These are phyloP conservation scores for Paramormyrops hopkinsi DNA, from an alignment of 2,797 vertebrate species.

Conservation along the genomic window DNA sequence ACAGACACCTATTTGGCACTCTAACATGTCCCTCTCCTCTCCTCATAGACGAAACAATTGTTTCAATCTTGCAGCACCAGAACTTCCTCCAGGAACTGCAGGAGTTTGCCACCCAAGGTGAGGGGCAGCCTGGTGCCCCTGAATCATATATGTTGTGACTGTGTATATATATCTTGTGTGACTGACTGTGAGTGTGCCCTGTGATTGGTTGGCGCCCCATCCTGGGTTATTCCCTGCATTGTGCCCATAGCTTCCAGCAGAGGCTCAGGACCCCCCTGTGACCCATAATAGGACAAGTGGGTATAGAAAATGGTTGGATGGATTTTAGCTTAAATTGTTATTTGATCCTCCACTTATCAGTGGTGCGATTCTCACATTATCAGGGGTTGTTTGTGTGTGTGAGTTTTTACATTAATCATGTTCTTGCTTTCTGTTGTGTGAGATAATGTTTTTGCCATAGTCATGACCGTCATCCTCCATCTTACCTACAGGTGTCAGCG, in stretches of 20 bases:
- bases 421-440: background rate
- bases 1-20: background rate
- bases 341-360: background rate
- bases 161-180: no score
- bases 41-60: conserved; percentile 80
- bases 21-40: background rate
- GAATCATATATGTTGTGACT: no score
- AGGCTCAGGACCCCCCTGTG: background rate
- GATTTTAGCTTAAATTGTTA: background rate
- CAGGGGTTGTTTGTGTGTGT: background rate
- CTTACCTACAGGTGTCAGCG: conserved; percentile 63
- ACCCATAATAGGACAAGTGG: background rate
- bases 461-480: background rate
- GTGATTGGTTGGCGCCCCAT: background rate
- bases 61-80: conserved; percentile 80
- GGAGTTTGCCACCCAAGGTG: conserved; percentile 82
- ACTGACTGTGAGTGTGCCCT: background rate
- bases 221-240: background rate
- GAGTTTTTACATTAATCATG: background rate
- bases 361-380: background rate
- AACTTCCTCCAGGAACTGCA: conserved; percentile 87
- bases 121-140: conserved; percentile 24
- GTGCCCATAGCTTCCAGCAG: background rate
- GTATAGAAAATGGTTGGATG: background rate
- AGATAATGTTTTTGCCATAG: background rate